These are phyloP conservation scores for Idaea aversata DNA, from an alignment of 2,888 invertebrate genomes.

Conservation along the genomic window DNA sequence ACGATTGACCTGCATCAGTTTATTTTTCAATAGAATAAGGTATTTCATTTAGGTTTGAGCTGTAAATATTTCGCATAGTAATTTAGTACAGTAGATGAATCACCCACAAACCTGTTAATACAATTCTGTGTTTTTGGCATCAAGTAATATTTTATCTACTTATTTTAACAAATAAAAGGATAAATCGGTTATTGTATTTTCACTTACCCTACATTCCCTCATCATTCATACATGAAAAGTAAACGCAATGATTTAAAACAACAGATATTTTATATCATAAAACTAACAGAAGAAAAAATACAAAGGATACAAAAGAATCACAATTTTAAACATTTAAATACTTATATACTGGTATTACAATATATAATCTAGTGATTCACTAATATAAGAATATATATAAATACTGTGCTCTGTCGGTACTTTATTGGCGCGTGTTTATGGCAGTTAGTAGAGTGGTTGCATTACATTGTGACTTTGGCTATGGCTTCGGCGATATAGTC, in stretches of 20 bases:
- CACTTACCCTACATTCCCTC: conserved; percentile 15
- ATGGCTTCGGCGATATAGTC: conserved; percentile 96
- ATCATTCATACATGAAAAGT: conserved; percentile 20
- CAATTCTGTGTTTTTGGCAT: conserved; percentile 75
- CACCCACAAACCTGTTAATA: conserved; percentile 66
- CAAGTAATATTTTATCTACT: conserved; percentile 79
- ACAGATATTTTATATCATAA: conserved; percentile 27
- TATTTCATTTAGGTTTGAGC: conserved; percentile 64
- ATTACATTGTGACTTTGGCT: conserved; percentile 92
- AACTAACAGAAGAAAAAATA: conserved; percentile 25
- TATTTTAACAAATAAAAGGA: conserved; percentile 78
- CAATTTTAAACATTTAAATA: neutral
- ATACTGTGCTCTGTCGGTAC: conserved; percentile 53
- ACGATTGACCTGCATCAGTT: conserved; percentile 73
- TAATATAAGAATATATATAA: conserved; percentile 34
- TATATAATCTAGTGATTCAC: neutral
- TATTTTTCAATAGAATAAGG: conserved; percentile 48
- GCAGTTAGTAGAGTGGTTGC: conserved; percentile 18
- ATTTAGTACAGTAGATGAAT: conserved; percentile 62
- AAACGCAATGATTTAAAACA: conserved; percentile 27
- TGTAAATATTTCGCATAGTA: conserved; percentile 74
- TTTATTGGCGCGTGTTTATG: conserved; percentile 28
- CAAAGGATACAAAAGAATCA: conserved; percentile 20
- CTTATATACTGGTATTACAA: conserved; percentile 1
- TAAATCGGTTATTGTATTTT: conserved; percentile 51